Evolutionary conservation across 2,888 invertebrate genomes (phyloP).

Genomic region (Trichogramma evanescens): DNA sequence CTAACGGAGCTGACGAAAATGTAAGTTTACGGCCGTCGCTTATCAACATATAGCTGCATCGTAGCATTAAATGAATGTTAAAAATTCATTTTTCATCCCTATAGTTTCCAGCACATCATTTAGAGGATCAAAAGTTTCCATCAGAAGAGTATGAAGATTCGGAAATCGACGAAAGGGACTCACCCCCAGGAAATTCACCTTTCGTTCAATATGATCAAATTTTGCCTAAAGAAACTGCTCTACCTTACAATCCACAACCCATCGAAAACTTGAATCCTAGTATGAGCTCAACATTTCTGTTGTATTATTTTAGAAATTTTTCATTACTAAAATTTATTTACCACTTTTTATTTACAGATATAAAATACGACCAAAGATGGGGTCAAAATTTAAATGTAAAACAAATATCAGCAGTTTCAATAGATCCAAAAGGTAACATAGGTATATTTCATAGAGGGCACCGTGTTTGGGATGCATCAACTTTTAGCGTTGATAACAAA

Average conservation of each 20-base stretch:
- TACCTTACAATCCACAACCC: constrained; percentile 7
- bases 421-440: constrained; percentile 66
- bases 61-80: not conserved
- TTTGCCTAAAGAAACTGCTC: constrained; percentile 16
- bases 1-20: too few relatives aligned
- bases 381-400: constrained; percentile 50
- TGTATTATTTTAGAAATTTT: not conserved
- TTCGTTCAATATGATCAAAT: constrained; percentile 23
- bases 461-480: constrained; percentile 56
- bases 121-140: constrained; percentile 17
- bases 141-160: constrained; percentile 21
- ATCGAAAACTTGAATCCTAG: constrained; percentile 32
- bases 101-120: constrained; percentile 14
- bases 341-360: constrained; percentile 26
- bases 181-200: constrained; percentile 21
- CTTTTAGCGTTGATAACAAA: constrained; percentile 55
- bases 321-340: not conserved
- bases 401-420: constrained; percentile 73
- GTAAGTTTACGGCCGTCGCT: too few relatives aligned
- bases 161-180: constrained; percentile 33
- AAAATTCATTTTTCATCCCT: not conserved
- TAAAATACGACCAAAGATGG: constrained; percentile 36
- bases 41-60: not conserved
- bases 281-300: constrained; percentile 21
- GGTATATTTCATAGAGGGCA: constrained; percentile 76